These are phyloP conservation scores for Patiria miniata DNA, from an alignment of 35 echinoderm and acorn worm genomes.

Conservation along the genomic window DNA sequence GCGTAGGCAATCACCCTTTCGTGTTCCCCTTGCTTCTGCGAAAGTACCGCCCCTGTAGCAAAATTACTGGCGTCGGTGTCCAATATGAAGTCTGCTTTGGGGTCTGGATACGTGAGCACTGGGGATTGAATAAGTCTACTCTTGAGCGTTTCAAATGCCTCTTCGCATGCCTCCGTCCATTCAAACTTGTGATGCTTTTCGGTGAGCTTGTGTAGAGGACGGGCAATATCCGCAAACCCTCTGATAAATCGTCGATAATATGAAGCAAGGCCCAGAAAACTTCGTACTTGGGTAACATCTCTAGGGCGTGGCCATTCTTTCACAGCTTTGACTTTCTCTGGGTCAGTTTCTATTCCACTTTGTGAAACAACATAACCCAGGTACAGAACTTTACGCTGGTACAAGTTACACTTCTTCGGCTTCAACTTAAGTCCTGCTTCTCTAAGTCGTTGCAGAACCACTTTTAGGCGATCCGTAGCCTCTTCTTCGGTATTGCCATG, in stretches of 20 bases:
- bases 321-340: conserved; percentile 38
- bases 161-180: conserved; percentile 41
- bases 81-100: conserved; percentile 27
- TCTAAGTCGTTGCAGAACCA: neutral
- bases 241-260: conserved; percentile 60
- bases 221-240: conserved; percentile 51
- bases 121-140: conserved; percentile 14
- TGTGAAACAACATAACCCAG: conserved; percentile 43
- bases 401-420: conserved; percentile 52
- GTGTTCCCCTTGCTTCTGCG: conserved; percentile 34
- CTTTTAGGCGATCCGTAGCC: neutral
- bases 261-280: conserved; percentile 44
- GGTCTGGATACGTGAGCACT: conserved; percentile 43
- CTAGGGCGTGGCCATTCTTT: neutral
- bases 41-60: conserved; percentile 49
- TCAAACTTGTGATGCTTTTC: conserved; percentile 31
- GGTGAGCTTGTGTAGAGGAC: conserved; percentile 53
- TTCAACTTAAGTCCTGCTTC: conserved; percentile 51
- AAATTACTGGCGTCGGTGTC: conserved; percentile 62
- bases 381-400: conserved; percentile 11
- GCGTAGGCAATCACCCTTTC: conserved; percentile 57
- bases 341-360: conserved; percentile 39
- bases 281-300: neutral
- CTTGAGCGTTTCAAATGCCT: conserved; percentile 33
- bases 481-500: neutral